Conservation (phyloP, 64 coral and sea anemone species). For the Montipora efflorescens region DNA sequence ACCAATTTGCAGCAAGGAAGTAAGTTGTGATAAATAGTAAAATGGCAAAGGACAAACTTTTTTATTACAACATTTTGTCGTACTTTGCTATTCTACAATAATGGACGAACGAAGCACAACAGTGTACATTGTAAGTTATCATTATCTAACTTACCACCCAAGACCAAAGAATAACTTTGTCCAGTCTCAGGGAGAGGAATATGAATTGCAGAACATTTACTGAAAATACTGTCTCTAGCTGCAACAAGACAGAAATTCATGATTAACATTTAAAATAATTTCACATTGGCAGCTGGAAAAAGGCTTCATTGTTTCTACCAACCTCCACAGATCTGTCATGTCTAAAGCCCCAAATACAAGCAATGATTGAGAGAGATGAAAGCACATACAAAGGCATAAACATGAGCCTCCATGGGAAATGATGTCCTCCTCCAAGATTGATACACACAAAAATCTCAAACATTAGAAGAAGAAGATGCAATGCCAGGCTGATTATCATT, state of each 20-base stretch:
- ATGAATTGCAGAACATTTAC: conserved; percentile 98
- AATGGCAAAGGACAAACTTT: too few relatives aligned
- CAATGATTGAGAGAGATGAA: conserved; percentile 88
- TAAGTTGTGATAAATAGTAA: too few relatives aligned
- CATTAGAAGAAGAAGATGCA: conserved; percentile 89
- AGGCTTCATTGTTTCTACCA: conserved; percentile 2
- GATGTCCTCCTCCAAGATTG: conserved; percentile 64
- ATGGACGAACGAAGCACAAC: too few relatives aligned
- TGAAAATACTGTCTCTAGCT: conserved; percentile 97
- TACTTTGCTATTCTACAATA: too few relatives aligned
- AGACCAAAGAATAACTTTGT: conserved; percentile 84
- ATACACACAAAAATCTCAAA: conserved; percentile 97
- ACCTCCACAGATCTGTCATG: conserved; percentile 99
- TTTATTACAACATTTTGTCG: too few relatives aligned
- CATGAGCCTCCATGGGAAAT: conserved; percentile 91
- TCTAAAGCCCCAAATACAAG: conserved; percentile 97
- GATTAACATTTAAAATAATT: not conserved
- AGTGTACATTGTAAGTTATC: too few relatives aligned
- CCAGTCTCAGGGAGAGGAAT: conserved; percentile 87
- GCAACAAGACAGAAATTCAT: not conserved
- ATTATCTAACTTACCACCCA: conserved; percentile 89
- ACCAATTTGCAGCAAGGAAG: too few relatives aligned
- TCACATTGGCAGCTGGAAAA: not conserved
- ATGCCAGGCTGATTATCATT: conserved; percentile 89
- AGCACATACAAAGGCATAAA: conserved; percentile 96